Conservation (phyloP, 2,888 invertebrate species). For the Cephus runcator region DNA sequence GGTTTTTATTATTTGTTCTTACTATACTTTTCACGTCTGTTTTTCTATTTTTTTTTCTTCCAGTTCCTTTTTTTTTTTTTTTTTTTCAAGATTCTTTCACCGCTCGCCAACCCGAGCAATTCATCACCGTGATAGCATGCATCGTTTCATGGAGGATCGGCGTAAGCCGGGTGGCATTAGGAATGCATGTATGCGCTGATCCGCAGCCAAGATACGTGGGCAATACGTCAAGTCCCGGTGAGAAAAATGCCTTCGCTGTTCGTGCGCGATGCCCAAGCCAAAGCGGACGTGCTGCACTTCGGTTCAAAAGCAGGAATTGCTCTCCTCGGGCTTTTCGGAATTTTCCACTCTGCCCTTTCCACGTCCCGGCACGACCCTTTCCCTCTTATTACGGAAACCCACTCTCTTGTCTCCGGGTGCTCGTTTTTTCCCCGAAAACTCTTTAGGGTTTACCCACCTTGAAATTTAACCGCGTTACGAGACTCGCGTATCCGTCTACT, state of each 20-base stretch:
- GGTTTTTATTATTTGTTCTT: no score
- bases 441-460: no score
- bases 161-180: conserved; percentile 45
- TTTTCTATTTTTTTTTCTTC: conserved; percentile 14
- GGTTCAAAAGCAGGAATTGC: no score
- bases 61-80: conserved; percentile 20
- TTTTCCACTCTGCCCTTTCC: no score
- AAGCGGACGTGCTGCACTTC: no score
- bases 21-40: conserved; percentile 21
- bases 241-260: conserved; percentile 49
- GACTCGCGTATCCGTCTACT: no score
- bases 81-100: conserved; percentile 28
- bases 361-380: no score
- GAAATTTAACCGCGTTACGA: no score
- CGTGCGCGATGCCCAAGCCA: background rate
- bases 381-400: no score
- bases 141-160: conserved; percentile 25
- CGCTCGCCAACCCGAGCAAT: conserved; percentile 44
- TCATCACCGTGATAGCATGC: conserved; percentile 47
- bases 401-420: no score
- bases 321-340: no score
- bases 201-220: conserved; percentile 53
- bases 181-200: conserved; percentile 58
- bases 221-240: conserved; percentile 50
- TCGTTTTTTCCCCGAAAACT: no score